Evolutionary conservation across 2,888 invertebrate species (phyloP), one percentile per base, ranked within the genome.

Genomic region (Colostygia pectinataria): DNA sequence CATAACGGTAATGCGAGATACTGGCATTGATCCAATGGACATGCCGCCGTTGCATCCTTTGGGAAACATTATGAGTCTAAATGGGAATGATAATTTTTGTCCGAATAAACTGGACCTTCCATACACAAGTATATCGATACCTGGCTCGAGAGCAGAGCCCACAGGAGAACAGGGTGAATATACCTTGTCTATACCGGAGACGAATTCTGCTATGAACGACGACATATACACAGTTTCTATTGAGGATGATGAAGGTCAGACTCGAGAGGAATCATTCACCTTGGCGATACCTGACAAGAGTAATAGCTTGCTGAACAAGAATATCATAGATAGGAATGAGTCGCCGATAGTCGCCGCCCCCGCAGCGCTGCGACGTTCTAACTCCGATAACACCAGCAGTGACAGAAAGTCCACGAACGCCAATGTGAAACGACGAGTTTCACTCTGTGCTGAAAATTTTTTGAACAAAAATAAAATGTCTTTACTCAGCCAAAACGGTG

Each of bases 1-100:
- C 34, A 92, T 93, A 33, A 93, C 93, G 44, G 92, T 93, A 42
- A 91, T 92, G 89, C 81, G 91, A 61, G 92, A 92, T 55, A 69
- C 81, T 29, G 69, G 61, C 20, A 65, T 80, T 49, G 85, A 85
- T 18, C 43, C 76, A 0, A 68, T 80, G 10, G 90, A 90, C 18
- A 75, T 90, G 70, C 89, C 90, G 5, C 89, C 90, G 0, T 50
- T 91, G 43, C 90, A 89, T 43, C 90, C 91, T 0, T 57, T 91
- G 13, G 80, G 71, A 1, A 86, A 84, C 65, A 56, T 80, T 6
- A 48, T 76, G 12, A 68, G 63, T 53, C 45, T 80, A 7, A 87
- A 87, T 66, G 83, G 82, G 0, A 88, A 83, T 61, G 87, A 88
- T 27, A 59, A 53, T 29, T 51, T 77, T n/a, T 66, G 77, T 14